A percentile compares a stretch with the other conserved stretches of the same genome.
Conservation (phyloP, 2,888 invertebrate genomes). For the Elegia similella region DNA sequence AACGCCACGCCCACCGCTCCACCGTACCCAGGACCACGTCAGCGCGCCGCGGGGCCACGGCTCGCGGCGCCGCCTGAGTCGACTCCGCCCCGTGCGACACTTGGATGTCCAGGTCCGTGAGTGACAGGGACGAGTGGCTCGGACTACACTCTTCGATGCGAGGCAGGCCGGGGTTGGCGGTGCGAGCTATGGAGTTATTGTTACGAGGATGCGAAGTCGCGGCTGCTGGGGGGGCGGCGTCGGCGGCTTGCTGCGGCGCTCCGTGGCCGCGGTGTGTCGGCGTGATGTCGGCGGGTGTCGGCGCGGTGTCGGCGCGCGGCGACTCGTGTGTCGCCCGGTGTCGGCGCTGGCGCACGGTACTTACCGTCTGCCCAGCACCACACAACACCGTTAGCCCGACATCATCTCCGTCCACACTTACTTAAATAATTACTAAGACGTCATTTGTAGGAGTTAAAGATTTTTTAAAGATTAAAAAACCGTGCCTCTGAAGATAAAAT, state of each 20-base stretch:
- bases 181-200: too few species aligned
- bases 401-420: background rate
- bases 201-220: too few species aligned
- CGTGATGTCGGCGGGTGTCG: constrained; percentile 23
- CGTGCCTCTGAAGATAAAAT: constrained; percentile 7
- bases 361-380: constrained; percentile 28
- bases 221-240: too few species aligned
- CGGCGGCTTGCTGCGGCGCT: constrained; percentile 13
- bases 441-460: background rate
- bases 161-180: background rate
- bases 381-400: constrained; percentile 32
- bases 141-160: constrained; percentile 15
- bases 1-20: constrained; percentile 81
- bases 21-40: constrained; percentile 83
- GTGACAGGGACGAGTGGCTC: constrained; percentile 19
- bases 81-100: constrained; percentile 12
- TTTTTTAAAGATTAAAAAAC: background rate
- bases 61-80: constrained; percentile 20
- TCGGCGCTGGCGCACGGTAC: constrained; percentile 25
- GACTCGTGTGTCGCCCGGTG: constrained; percentile 27
- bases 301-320: constrained; percentile 16
- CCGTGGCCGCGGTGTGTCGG: constrained; percentile 23
- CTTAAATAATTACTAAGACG: background rate
- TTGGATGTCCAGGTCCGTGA: constrained; percentile 32
- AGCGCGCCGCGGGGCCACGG: constrained; percentile 53